A percentile compares a stretch with the other conserved stretches of the same genome.
phyloP scores from a whole-genome alignment of 2,113 vertebrate genomes.

The Athene noctua region DNA sequence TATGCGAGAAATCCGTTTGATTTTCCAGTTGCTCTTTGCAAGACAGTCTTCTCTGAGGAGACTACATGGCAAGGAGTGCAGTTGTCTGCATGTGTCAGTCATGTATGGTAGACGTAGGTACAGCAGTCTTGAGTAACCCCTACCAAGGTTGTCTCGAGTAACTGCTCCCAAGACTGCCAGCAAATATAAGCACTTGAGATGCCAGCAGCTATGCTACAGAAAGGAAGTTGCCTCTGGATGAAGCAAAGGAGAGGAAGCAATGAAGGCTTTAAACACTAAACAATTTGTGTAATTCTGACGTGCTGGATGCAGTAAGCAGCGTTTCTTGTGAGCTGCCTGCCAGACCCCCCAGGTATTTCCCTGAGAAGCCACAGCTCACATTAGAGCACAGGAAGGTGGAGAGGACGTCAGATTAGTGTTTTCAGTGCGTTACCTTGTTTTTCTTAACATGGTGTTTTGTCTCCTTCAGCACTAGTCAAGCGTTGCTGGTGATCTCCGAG shows the following conservation, averaged over 20 bases:
- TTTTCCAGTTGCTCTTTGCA: neutral
- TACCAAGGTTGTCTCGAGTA: neutral
- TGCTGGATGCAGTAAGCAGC: fast-evolving
- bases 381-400: neutral
- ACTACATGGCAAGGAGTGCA: neutral
- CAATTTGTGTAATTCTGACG: fast-evolving
- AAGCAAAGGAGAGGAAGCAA: neutral
- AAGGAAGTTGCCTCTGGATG: neutral
- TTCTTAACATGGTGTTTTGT: neutral
- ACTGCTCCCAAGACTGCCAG: neutral
- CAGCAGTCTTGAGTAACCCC: neutral
- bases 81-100: neutral
- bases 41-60: neutral
- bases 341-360: neutral
- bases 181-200: neutral
- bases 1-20: neutral
- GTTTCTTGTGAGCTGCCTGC: neutral
- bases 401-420: neutral
- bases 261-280: neutral
- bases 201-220: neutral
- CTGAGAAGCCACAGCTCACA: neutral
- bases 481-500: neutral
- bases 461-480: neutral
- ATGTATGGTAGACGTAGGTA: neutral
- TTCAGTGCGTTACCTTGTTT: neutral